A percentile compares a stretch with the other conserved stretches of the same genome.
These are phyloP conservation scores for Lacanobia wlatinum DNA, from an alignment of 2,888 invertebrate species.

Conservation along the genomic window DNA sequence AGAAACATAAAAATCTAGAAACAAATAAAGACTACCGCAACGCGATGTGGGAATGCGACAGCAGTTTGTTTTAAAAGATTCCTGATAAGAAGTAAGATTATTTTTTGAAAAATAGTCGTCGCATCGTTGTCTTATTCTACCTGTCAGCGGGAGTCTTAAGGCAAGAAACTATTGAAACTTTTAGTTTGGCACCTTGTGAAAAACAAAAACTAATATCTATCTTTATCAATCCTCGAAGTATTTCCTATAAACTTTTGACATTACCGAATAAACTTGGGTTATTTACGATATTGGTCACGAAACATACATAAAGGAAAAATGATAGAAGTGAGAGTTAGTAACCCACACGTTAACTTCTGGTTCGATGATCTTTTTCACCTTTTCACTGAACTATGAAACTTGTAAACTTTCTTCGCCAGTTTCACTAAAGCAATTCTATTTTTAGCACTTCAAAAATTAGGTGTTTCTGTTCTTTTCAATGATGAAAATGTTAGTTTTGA, in stretches of 20 bases:
- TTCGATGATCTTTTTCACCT: neutral
- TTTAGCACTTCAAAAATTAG: neutral
- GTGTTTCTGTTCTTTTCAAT: too few relatives aligned
- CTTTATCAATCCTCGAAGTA: conserved; percentile 1
- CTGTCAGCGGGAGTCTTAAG: neutral
- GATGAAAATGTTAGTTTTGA: too few relatives aligned
- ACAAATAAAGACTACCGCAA: neutral
- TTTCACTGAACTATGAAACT: neutral
- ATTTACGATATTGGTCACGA: conserved; percentile 19
- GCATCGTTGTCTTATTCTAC: neutral
- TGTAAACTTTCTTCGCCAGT: neutral
- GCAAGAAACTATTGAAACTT: neutral
- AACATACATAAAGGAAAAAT: conserved; percentile 10
- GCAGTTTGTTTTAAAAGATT: neutral
- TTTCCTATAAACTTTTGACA: conserved; percentile 15
- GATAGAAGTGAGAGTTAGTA: neutral
- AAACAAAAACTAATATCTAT: conserved; percentile 28
- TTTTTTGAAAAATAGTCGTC: neutral
- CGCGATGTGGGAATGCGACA: neutral
- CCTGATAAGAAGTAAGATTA: too few relatives aligned
- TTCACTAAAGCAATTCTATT: neutral
- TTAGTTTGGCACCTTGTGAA: neutral
- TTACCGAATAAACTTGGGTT: conserved; percentile 23
- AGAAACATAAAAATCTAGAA: neutral
- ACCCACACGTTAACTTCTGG: neutral